phyloP scores from a whole-genome alignment of 2,888 invertebrate species.

The Euplexia lucipara region DNA sequence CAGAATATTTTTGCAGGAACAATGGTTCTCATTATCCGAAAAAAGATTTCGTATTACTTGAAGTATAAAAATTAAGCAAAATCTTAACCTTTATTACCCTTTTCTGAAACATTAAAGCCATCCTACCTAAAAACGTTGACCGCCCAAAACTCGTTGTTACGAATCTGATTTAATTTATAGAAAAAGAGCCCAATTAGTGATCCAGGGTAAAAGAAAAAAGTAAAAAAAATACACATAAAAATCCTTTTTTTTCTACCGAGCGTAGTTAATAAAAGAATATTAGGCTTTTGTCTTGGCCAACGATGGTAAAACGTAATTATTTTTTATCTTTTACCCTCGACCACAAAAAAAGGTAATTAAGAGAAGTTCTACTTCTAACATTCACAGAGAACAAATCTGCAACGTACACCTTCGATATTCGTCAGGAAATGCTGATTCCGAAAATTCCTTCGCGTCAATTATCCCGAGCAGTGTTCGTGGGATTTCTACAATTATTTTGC shows the following conservation, averaged over 20 bases:
- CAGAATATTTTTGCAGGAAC: not conserved
- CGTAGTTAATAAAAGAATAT: constrained; percentile 61
- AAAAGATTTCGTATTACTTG: not conserved
- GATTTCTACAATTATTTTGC: constrained; percentile 37
- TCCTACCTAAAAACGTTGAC: constrained; percentile 15
- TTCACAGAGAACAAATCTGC: not conserved
- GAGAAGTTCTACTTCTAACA: constrained; percentile 23
- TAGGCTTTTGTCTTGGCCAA: constrained; percentile 48
- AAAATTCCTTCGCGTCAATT: constrained; percentile 13
- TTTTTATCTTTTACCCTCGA: constrained; percentile 52
- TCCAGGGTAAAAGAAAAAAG: constrained; percentile 20
- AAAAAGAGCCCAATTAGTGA: constrained; percentile 53
- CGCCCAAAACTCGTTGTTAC: constrained; percentile 21
- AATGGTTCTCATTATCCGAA: not conserved
- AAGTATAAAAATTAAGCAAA: not conserved
- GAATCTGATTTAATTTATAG: constrained; percentile 50
- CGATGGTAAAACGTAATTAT: constrained; percentile 61
- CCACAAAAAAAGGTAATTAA: not conserved
- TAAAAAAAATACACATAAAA: constrained; percentile 41
- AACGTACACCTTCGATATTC: not conserved
- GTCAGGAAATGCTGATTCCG: constrained; percentile 13
- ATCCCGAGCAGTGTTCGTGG: constrained; percentile 1
- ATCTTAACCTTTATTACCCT: constrained; percentile 15
- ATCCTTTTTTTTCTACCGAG: constrained; percentile 32
- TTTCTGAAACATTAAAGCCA: constrained; percentile 1